Evolutionary conservation across 2,113 vertebrate species (phyloP).

Genomic region (Bombycilla garrulus): DNA sequence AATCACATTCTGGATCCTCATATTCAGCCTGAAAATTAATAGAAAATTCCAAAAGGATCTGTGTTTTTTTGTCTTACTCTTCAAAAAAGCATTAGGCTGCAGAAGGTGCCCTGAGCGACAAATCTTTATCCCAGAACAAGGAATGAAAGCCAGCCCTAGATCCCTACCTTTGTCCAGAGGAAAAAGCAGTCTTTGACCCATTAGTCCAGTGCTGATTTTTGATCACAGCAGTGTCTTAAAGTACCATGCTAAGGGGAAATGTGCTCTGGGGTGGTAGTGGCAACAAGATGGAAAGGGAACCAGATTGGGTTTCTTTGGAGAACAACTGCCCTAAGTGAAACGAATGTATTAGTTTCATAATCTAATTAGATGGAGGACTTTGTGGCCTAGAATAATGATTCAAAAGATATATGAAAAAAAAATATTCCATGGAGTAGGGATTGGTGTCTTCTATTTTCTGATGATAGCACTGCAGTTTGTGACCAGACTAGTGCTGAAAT

Average conservation of each 20-base stretch:
- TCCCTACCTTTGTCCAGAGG: not conserved
- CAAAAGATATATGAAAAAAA: not conserved
- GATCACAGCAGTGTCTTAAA: not conserved
- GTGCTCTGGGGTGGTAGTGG: not conserved
- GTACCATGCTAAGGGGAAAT: not conserved
- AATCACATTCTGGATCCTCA: not conserved
- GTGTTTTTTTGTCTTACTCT: not conserved
- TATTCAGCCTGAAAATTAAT: not conserved
- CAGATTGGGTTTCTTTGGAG: not conserved
- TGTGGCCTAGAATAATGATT: not conserved
- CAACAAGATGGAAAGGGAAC: not conserved
- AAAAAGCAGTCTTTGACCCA: not conserved
- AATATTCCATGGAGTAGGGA: not conserved
- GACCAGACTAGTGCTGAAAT: not conserved
- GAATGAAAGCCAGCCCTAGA: not conserved
- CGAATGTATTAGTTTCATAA: too few relatives aligned
- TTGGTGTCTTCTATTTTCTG: not conserved
- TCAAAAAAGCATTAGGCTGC: not conserved
- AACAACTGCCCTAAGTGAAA: not conserved
- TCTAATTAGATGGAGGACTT: not conserved
- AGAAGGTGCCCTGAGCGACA: not conserved
- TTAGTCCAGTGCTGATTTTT: not conserved
- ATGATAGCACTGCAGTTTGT: not conserved
- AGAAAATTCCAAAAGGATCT: not conserved
- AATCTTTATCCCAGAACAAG: not conserved